Base-by-base conservation (phyloP, 1,140 invertebrate genomes). In the Zaprionus gabonicus region DNA sequence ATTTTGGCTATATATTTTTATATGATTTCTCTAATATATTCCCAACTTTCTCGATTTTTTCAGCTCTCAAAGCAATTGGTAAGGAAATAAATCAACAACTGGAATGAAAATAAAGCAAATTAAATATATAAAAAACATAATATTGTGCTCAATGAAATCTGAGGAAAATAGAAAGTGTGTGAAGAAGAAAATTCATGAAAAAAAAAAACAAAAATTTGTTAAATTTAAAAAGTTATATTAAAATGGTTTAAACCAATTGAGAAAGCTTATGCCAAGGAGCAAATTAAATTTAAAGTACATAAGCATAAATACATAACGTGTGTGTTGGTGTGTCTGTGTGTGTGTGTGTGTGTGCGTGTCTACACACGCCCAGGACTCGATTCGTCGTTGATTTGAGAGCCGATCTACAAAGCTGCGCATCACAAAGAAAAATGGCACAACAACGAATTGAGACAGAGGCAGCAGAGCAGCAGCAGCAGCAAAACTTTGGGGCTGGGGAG, bases 381-480 rank as follows among this genome's bases (percentile, higher is more conserved):
- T 71, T 71, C 73, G 69, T 65, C 68, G 69, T 64, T 71, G 62
- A 41, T 41, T 75, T 63, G 36, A 69, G 74, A 76, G 74, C 62
- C 78, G 81, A 84, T 82, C 82, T 84, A 63, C 65, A 84, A 59
- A 68, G 76, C 69, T 70, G 64, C 80, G 76, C 81, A 62, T 70
- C 68, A 77, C 80, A 83, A 85, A 88, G 76, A 85, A 88, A 85
- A 88, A 90, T 88, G 85, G 85, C 85, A 88, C 85, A 88, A 75
- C 44, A 49, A 72, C 66, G 71, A 75, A 75, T 49, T 71, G 58
- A 67, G 76, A 74, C 76, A 58, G 76, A 75, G 74, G 57, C 74
- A 64, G 57, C 36, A 57, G 41, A 51, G 71, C 59, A 46, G 53
- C 58, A 51, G 71, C 59, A 46, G 53, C 58, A 44, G 59, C 12